Percentiles rank a stretch among this genome's conserved stretches.
Evolutionary conservation across 2,797 vertebrate genomes (phyloP).

Genomic region (Muscicapa comitata): DNA sequence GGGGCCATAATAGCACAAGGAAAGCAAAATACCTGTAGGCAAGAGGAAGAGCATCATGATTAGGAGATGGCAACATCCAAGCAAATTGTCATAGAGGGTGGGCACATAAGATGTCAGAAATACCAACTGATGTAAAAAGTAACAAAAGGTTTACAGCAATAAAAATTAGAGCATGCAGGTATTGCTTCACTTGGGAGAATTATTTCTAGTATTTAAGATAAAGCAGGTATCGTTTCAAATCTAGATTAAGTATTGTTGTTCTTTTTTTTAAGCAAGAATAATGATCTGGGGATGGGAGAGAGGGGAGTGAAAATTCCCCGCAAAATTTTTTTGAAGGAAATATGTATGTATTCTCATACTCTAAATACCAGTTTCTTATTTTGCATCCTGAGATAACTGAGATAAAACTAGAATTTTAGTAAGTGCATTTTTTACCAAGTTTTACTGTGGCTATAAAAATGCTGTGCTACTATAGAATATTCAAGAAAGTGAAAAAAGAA

Average conservation of each 20-base stretch:
- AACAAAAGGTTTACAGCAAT: not conserved
- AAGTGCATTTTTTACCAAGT: not conserved
- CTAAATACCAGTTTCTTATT: not conserved
- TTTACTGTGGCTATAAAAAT: not conserved
- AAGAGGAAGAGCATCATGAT: not conserved
- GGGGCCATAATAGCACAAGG: not conserved
- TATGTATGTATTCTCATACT: not conserved
- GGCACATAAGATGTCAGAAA: not conserved
- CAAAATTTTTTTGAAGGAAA: not conserved
- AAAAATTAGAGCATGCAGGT: not conserved
- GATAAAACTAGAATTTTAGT: not conserved
- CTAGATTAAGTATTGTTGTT: not conserved
- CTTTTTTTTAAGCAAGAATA: not conserved
- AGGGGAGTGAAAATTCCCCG: not conserved
- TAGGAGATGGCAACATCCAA: not conserved
- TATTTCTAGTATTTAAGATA: not conserved
- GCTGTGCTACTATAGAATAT: not conserved
- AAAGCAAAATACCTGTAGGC: not conserved
- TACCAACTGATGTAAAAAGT: not conserved
- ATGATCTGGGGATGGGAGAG: not conserved
- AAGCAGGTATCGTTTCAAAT: not conserved
- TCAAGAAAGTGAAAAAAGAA: not conserved
- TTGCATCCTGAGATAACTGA: not conserved
- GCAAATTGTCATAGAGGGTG: not conserved
- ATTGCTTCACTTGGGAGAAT: not conserved